A percentile compares a stretch with the other conserved stretches of the same genome.
Conservation (phyloP, 2,113 vertebrate species). For the Gobiocypris rarus region DNA sequence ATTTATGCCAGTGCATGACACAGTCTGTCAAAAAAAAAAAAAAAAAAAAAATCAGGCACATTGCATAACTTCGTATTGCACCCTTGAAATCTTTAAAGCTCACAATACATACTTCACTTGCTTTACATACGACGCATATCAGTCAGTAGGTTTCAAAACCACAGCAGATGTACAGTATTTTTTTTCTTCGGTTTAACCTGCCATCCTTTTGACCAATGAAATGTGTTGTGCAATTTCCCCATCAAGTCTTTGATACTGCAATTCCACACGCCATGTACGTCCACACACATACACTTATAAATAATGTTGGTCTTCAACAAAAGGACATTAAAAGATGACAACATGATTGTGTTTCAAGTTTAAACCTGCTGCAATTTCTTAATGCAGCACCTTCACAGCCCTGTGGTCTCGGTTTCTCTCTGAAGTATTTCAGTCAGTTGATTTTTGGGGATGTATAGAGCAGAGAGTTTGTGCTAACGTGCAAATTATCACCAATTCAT, state of each 20-base stretch:
- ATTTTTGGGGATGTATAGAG: constrained; percentile 18
- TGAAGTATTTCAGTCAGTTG: constrained; percentile 11
- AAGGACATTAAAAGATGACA: constrained; percentile 33
- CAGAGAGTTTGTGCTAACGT: constrained; percentile 16
- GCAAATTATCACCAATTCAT: constrained; percentile 7
- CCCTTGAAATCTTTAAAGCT: constrained; percentile 53
- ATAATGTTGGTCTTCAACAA: constrained; percentile 56
- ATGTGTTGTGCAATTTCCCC: constrained; percentile 2
- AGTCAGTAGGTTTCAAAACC: constrained; percentile 28
- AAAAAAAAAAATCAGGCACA: constrained; percentile 49
- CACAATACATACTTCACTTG: constrained; percentile 53
- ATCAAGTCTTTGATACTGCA: constrained; percentile 6
- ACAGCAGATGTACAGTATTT: constrained; percentile 17
- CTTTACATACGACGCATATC: constrained; percentile 5
- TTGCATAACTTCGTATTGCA: constrained; percentile 23
- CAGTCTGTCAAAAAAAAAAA: constrained; percentile 45
- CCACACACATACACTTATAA: constrained; percentile 46
- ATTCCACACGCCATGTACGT: constrained; percentile 25
- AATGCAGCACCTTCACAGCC: constrained; percentile 19
- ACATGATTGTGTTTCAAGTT: constrained; percentile 39
- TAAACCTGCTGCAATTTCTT: constrained; percentile 12
- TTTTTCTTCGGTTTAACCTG: not conserved
- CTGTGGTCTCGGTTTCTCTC: not conserved
- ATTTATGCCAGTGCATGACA: constrained; percentile 63
- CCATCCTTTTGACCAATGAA: constrained; percentile 9